Evolutionary conservation across 2,888 invertebrate species (phyloP), one percentile per base, ranked within the genome.

Genomic region (Cyclophora albipunctata): DNA sequence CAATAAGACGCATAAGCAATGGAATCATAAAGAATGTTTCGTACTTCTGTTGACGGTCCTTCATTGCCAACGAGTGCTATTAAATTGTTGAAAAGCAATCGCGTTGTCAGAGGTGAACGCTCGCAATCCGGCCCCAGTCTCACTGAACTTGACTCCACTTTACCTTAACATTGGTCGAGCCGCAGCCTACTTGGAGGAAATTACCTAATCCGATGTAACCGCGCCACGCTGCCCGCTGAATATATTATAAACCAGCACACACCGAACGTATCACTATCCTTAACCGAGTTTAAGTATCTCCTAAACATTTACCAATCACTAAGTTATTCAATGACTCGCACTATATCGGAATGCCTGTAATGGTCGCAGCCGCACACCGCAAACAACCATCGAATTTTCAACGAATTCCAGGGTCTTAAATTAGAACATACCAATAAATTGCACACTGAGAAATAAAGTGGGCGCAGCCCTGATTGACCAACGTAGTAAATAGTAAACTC

Each of bases 101-200:
- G 45, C 46, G 52, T 52, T 51, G 63, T 71, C 74, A 71, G 71
- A 81, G 85, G 82, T 85, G 81, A 84, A 84, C 69, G 84, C 60
- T 65, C 76, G 66, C 59, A 3, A 43, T 33, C 43, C 43, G 7
- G 20, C 43, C 33, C 55, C 37, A 48, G 58, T 62, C 65, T 58
- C 66, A 57, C 56, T 81, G 83, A 84, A 83, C 84, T 83, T 84
- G 84, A 81, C 82, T 79, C 61, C 63, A 69, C 59, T 69, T 73
- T 73, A 73, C 81, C 80, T 78, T 73, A 73, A 73, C 73, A 77
- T 77, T 78, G 76, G 63, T 57, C 55, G 54, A 54, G 43, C 43
- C 20, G 46, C 47, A 55, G 47, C 51, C 47, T 45, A 49, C 34
- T 51, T 56, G 51, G 59, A 67, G 62, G 66, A 62, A 63, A 69